Percentiles rank a stretch among this genome's conserved stretches.
phyloP scores from a whole-genome alignment of 2,113 vertebrate genomes.

The Chionis minor region DNA sequence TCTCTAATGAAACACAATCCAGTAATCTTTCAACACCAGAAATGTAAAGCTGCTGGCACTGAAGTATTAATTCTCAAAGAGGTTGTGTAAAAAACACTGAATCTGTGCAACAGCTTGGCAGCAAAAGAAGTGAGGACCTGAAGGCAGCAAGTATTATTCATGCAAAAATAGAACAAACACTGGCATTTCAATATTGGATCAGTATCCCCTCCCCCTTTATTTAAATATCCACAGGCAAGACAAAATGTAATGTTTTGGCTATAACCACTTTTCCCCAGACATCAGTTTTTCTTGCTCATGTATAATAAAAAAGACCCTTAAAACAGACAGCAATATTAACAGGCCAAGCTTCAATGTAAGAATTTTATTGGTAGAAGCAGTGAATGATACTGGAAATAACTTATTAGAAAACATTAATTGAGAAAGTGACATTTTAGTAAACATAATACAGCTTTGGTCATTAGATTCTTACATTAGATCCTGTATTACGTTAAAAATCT shows the following conservation, averaged over 20 bases:
- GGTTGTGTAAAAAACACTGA: conserved; percentile 65
- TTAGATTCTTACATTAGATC: neutral
- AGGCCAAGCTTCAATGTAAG: neutral
- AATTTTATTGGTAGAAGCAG: conserved; percentile 1
- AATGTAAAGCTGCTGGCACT: conserved; percentile 67
- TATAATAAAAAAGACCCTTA: conserved; percentile 50
- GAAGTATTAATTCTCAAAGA: conserved; percentile 63
- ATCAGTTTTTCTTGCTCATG: conserved; percentile 42
- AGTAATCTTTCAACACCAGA: conserved; percentile 67
- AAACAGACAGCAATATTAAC: neutral
- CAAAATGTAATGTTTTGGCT: conserved; percentile 63
- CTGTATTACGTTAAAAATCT: neutral
- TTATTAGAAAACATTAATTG: conserved; percentile 48
- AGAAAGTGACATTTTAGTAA: conserved; percentile 27
- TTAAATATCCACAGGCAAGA: conserved; percentile 59
- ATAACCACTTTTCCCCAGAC: conserved; percentile 41
- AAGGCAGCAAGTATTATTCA: conserved; percentile 72
- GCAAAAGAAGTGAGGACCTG: conserved; percentile 59
- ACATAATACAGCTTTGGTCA: neutral
- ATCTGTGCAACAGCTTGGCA: conserved; percentile 71
- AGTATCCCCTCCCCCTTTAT: conserved; percentile 32
- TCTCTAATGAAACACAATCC: conserved; percentile 38
- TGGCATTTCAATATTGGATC: conserved; percentile 62
- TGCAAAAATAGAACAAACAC: conserved; percentile 71
- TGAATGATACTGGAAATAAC: conserved; percentile 5